phyloP scores from a whole-genome alignment of 2,888 invertebrate species.

The Hipparchia sbordonii region DNA sequence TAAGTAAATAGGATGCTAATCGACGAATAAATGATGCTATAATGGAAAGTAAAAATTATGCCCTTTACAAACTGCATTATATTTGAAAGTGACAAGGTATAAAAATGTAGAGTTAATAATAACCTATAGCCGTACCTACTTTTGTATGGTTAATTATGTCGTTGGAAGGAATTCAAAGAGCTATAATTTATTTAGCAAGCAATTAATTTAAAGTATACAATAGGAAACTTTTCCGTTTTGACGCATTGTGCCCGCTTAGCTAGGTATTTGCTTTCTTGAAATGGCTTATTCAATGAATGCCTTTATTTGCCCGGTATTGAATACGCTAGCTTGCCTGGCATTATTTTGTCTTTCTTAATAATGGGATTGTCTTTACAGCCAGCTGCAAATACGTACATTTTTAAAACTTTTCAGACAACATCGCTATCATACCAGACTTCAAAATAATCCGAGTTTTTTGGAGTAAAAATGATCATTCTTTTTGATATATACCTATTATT shows the following conservation, averaged over 20 bases:
- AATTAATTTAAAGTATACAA: constrained; percentile 78
- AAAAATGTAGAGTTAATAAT: background rate
- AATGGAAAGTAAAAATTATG: background rate
- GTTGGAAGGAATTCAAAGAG: constrained; percentile 32
- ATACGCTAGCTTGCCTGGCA: constrained; percentile 40
- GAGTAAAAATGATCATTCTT: too few species aligned
- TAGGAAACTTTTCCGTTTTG: constrained; percentile 75
- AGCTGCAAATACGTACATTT: background rate
- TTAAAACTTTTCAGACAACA: too few species aligned
- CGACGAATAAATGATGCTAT: background rate
- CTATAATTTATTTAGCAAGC: constrained; percentile 50
- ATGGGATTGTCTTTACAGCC: constrained; percentile 2
- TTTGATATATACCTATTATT: too few species aligned
- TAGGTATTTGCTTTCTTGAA: constrained; percentile 67
- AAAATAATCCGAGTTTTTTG: too few species aligned
- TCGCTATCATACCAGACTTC: too few species aligned
- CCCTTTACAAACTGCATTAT: background rate
- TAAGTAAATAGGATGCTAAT: background rate
- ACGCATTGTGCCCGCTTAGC: constrained; percentile 75
- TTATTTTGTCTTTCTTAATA: constrained; percentile 15
- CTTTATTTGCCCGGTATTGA: constrained; percentile 75
- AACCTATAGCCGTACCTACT: background rate
- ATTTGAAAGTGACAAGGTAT: background rate
- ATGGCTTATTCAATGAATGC: constrained; percentile 72
- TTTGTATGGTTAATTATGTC: constrained; percentile 12